Percentiles rank a stretch among this genome's conserved stretches.
phyloP scores from a whole-genome alignment of 1,140 invertebrate genomes.

The Ceratitis capitata region DNA sequence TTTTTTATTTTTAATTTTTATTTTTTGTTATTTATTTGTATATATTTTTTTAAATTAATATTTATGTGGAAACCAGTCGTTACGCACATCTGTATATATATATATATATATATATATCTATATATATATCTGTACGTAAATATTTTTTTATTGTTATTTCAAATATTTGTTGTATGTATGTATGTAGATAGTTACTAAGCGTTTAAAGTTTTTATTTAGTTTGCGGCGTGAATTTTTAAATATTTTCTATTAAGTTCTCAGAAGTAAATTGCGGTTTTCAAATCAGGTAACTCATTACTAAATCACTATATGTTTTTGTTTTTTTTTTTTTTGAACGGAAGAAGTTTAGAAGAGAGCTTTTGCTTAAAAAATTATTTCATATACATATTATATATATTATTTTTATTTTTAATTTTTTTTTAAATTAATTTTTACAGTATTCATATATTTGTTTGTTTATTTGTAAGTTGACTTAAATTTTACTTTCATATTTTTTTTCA shows the following conservation, averaged over 20 bases:
- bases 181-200: background rate
- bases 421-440: background rate
- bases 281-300: conserved; percentile 23
- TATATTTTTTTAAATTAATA: background rate
- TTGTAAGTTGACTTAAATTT: background rate
- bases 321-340: conserved; percentile 37
- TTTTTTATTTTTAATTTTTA: background rate
- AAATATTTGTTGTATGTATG: background rate
- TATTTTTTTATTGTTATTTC: background rate
- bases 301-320: conserved; percentile 20
- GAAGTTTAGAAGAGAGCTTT: background rate
- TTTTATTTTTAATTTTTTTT: background rate
- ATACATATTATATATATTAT: background rate
- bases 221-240: background rate
- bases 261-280: background rate
- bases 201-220: background rate
- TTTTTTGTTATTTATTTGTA: background rate
- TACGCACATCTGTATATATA: conserved; percentile 8
- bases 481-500: background rate
- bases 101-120: background rate
- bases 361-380: background rate
- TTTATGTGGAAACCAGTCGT: conserved; percentile 15
- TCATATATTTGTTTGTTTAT: background rate
- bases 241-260: background rate
- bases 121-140: background rate